Evolutionary conservation across 64 coral and sea anemone species (phyloP), one percentile per base, ranked within the genome.

Genomic region (Porites lutea): DNA sequence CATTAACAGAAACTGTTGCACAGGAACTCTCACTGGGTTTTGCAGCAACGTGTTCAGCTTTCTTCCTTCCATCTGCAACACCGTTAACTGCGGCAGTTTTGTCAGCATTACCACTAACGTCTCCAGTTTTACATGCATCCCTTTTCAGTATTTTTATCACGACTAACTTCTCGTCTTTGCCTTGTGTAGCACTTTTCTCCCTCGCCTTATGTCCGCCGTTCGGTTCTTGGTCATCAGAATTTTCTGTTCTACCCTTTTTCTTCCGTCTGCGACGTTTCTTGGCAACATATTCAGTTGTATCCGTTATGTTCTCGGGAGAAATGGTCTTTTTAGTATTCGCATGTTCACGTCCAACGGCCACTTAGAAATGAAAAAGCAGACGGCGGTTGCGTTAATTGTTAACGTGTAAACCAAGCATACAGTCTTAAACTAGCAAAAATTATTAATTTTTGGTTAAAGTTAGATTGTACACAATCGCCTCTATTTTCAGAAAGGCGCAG

Each of bases 211-310:
- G 47, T 48, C 10, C 8, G 23, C 48, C 58, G 19, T 65, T 82
- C 49, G 27, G 15, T n/a, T 63, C 79, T 18, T 9, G 4, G 2
- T 65, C 16, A 3, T 82, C 79, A 5, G 27, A 48, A 64, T 65
- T 48, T 63, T 61, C 23, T 46, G 46, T 48, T 6, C 6, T 10
- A 45, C 59, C 43, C 43, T 82, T 82, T 60, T 82, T 82, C 65
- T 82, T 82, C 8, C 58, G 58, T 19, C 23, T 48, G 14, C 58
- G 79, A 8, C 79, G 59, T 48, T 82, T 82, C 44, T 82, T 82
- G 13, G 43, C 15, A 2, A 3, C 43, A 18, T 65, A 47, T 82
- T 48, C 79, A 13, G 0, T 14, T 65, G 37, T n/a, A 9, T 19
- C 2, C 45, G 13, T 19, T 46, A 57, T 48, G 6, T 82, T 65